A percentile compares a stretch with the other conserved stretches of the same genome.
Evolutionary conservation across 2,888 invertebrate species (phyloP).

Genomic region (Apoderus coryli): DNA sequence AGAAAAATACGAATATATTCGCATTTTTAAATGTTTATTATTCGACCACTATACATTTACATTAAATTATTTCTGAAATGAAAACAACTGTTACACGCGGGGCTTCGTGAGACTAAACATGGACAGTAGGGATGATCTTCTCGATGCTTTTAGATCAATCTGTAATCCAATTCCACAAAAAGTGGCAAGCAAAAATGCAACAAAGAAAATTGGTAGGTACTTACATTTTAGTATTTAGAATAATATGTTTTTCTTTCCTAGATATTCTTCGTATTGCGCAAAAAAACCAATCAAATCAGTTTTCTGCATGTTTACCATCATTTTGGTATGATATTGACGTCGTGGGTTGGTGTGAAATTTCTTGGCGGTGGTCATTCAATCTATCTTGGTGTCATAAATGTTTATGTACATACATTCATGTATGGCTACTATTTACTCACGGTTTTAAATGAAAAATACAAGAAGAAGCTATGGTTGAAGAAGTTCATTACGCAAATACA

Average conservation of each 20-base stretch:
- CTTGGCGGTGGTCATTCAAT: slow-evolving; percentile 52
- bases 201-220: too few relatives aligned
- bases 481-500: slow-evolving; percentile 74
- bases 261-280: slow-evolving; percentile 71
- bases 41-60: too few relatives aligned
- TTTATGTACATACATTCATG: slow-evolving; percentile 67
- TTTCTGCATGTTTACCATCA: slow-evolving; percentile 83
- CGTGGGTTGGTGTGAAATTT: slow-evolving; percentile 48
- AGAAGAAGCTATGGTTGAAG: slow-evolving; percentile 63
- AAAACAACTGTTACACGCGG: too few relatives aligned
- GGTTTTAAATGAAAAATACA: slow-evolving; percentile 53
- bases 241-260: slow-evolving; percentile 25
- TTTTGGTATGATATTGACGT: slow-evolving; percentile 57
- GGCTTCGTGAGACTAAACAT: too few relatives aligned
- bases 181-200: too few relatives aligned
- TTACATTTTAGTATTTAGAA: too few relatives aligned
- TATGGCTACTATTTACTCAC: slow-evolving; percentile 68
- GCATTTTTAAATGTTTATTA: too few relatives aligned
- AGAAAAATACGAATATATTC: too few relatives aligned
- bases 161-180: too few relatives aligned
- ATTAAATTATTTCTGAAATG: too few relatives aligned
- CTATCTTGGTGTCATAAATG: slow-evolving; percentile 49
- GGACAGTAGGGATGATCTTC: too few relatives aligned
- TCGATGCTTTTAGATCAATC: too few relatives aligned
- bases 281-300: slow-evolving; percentile 66